phyloP scores from a whole-genome alignment of 35 echinoderm and acorn worm genomes.

The Apostichopus parvimensis region DNA sequence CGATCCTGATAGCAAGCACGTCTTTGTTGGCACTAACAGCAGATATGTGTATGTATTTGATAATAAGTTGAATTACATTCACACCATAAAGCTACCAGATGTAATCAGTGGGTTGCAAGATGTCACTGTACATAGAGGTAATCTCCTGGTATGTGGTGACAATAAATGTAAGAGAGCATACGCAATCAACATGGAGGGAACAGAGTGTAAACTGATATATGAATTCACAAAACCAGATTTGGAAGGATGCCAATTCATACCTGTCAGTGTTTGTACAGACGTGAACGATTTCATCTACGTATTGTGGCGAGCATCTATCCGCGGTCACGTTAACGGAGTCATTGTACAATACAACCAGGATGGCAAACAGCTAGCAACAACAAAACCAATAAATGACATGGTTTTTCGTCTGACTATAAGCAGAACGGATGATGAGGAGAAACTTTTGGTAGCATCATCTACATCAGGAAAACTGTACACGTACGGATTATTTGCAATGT shows the following conservation, averaged over 20 bases:
- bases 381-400: background rate
- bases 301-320: background rate
- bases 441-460: too few relatives aligned
- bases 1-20: background rate
- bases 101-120: background rate
- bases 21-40: background rate
- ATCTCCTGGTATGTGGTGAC: background rate
- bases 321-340: background rate
- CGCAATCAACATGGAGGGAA: background rate
- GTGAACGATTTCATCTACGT: background rate
- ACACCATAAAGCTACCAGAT: background rate
- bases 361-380: background rate
- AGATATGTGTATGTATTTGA: conserved; percentile 19
- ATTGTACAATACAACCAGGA: background rate
- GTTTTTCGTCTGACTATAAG: background rate
- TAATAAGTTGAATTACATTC: background rate
- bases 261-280: background rate
- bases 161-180: background rate
- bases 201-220: background rate
- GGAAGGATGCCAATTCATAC: background rate
- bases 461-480: too few relatives aligned
- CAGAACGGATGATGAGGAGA: too few relatives aligned
- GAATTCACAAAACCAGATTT: conserved; percentile 16
- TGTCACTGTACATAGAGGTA: background rate
- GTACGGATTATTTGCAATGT: too few relatives aligned